Evolutionary conservation across 1,140 invertebrate species (phyloP), one percentile per base, ranked within the genome.

Genomic region (Heterodera schachtii): DNA sequence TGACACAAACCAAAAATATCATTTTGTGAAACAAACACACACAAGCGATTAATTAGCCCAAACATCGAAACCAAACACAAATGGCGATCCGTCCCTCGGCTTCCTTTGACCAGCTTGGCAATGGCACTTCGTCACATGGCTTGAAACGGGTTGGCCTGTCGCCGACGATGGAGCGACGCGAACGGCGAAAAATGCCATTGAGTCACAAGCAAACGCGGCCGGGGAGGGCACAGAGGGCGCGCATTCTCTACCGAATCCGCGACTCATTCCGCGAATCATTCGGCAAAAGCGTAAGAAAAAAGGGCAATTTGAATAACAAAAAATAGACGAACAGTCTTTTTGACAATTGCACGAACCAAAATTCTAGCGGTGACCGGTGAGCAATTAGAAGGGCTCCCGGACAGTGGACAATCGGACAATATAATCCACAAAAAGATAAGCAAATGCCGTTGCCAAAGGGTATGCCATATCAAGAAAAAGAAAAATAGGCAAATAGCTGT

Each of bases 231-330:
- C 9, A 3, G 19, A 60, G 16, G 19, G 11, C 11, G 19, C 57
- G 19, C 4, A 71, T 71, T 46, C 44, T 71, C 8, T 41, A 6
- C 9, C 69, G 69, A 41, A 71, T 71, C 19, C 69, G 69, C 1
- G 69, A 71, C 69, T 71, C 69, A 46, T 71, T 71, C 4, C 69
- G 69, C 8, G 69, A 71, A 71, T 71, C 69, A 11, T 71, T 71
- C 69, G 69, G 69, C 31, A 71, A 71, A 71, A 71, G 21, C 21
- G 69, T 71, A 43, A 43, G 31, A 71, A 71, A 71, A 31, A 41
- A 41, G 69, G 0, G 19, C 4, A 71, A 44, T 71, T 41, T 46
- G 31, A 1, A 1, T 49, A n/a, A n/a, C n/a, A n/a, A n/a, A n/a
- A n/a, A 69, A n/a, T n/a, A n/a, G 16, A 60, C 9, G 1, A 60